Percentiles rank a stretch among this genome's conserved stretches.
These are phyloP conservation scores for Thyatira batis DNA, from an alignment of 2,888 invertebrate species.

Conservation along the genomic window DNA sequence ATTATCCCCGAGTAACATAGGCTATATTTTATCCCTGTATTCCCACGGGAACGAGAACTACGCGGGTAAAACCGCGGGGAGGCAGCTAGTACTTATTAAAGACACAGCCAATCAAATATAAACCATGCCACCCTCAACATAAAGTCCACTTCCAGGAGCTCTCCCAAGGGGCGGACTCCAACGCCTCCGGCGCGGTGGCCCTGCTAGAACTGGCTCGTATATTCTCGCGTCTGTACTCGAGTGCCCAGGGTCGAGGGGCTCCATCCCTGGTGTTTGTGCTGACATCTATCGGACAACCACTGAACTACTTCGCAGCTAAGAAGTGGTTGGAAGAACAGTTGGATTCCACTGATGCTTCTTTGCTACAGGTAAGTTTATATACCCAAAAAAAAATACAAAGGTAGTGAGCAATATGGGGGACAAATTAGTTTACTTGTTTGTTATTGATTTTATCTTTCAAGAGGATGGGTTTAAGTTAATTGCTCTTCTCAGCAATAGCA, in stretches of 20 bases:
- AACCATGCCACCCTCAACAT: background rate
- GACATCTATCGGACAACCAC: conserved; percentile 93
- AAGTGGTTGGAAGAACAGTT: conserved; percentile 97
- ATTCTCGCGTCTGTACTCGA: conserved; percentile 93
- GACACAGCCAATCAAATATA: too few relatives aligned
- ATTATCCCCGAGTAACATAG: too few relatives aligned
- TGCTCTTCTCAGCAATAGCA: too few relatives aligned
- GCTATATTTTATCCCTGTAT: too few relatives aligned
- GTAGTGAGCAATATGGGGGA: background rate
- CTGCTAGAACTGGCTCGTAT: conserved; percentile 93
- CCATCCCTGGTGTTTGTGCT: conserved; percentile 93
- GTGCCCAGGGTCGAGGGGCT: conserved; percentile 86
- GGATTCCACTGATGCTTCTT: conserved; percentile 87
- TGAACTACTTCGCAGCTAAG: conserved; percentile 97
- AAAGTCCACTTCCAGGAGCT: conserved; percentile 84
- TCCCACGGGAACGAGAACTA: too few relatives aligned
- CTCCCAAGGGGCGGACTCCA: conserved; percentile 94
- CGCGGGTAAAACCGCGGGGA: too few relatives aligned
- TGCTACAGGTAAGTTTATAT: conserved; percentile 84
- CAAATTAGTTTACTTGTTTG: too few relatives aligned
- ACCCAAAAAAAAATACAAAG: background rate
- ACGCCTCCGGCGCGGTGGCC: conserved; percentile 94
- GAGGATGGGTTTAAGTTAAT: too few relatives aligned
- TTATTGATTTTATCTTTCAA: too few relatives aligned
- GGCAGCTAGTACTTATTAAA: too few relatives aligned